Percentiles rank a stretch among this genome's conserved stretches.
Evolutionary conservation across 1,140 invertebrate species (phyloP).

Genomic region (Gryllus bimaculatus): DNA sequence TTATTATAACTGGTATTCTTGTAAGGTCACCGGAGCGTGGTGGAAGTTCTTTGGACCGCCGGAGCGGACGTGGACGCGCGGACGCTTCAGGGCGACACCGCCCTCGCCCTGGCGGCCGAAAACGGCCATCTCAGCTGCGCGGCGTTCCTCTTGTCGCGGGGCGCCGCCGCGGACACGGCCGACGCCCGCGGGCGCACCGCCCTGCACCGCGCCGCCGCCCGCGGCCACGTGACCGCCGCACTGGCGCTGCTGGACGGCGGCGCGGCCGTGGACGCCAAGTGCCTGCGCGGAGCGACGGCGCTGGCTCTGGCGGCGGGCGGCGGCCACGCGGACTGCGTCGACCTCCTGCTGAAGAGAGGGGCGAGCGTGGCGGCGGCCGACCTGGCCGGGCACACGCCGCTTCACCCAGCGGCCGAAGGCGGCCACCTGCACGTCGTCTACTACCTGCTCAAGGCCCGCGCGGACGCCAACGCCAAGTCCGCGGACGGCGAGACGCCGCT

Average conservation of each 20-base stretch:
- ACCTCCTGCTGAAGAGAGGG: not conserved
- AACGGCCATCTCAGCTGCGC: not conserved
- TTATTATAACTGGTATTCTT: no score
- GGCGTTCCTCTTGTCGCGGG: not conserved
- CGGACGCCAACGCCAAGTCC: slow-evolving; percentile 45
- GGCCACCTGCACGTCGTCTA: slow-evolving; percentile 41
- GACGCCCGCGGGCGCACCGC: not conserved
- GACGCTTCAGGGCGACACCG: not conserved
- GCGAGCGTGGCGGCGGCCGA: not conserved
- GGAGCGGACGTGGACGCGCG: not conserved
- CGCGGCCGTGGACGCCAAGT: not conserved
- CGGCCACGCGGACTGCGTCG: not conserved
- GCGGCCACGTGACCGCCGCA: not conserved
- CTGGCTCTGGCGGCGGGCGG: not conserved
- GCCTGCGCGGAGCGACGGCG: not conserved
- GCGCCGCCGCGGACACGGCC: not conserved
- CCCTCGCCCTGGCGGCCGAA: not conserved
- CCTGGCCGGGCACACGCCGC: not conserved
- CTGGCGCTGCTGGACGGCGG: not conserved
- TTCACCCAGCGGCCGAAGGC: not conserved
- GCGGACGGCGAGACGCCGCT: slow-evolving; percentile 35
- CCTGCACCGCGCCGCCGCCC: not conserved
- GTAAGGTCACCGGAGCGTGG: no score
- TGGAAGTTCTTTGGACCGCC: no score
- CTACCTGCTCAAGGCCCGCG: slow-evolving; percentile 44